Evolutionary conservation across 1,140 invertebrate genomes (phyloP).

Genomic region (Caerostris extrusa): DNA sequence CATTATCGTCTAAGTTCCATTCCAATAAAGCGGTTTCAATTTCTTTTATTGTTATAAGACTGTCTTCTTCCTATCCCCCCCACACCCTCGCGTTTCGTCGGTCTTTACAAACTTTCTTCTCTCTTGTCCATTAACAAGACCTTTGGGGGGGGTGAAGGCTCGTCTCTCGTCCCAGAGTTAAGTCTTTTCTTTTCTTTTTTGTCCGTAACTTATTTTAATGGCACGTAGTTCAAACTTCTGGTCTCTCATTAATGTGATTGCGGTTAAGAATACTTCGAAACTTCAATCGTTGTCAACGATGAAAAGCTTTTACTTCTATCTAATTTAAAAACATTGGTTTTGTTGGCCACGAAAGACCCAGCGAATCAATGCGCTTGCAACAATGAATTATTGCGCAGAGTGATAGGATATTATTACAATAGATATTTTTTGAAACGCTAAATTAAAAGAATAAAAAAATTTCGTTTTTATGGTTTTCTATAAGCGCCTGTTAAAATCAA

Average conservation of each 20-base stretch:
- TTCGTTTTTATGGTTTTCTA: background rate
- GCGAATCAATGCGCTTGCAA: background rate
- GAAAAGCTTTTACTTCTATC: background rate
- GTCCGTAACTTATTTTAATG: constrained; percentile 58
- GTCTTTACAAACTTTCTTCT: constrained; percentile 52
- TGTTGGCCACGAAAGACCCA: background rate
- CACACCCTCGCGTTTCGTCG: background rate
- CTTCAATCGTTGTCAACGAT: constrained; percentile 48
- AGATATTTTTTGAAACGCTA: background rate
- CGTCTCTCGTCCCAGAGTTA: constrained; percentile 27
- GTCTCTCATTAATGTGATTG: constrained; percentile 73
- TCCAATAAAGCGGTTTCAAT: constrained; percentile 77
- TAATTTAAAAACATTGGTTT: constrained; percentile 52
- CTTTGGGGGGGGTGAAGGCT: background rate
- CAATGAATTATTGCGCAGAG: constrained; percentile 34
- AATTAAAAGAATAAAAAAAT: background rate
- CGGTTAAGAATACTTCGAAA: constrained; percentile 17
- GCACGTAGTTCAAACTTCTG: constrained; percentile 51
- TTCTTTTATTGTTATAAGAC: constrained; percentile 73
- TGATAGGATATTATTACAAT: background rate
- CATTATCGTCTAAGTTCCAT: constrained; percentile 76
- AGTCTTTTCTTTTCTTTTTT: background rate
- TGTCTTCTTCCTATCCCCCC: background rate
- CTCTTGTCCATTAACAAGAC: constrained; percentile 68
- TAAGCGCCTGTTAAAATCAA: background rate